Percentiles rank a stretch among this genome's conserved stretches.
These are phyloP conservation scores for Drosophila eohydei DNA, from an alignment of 2,888 invertebrate species.

Conservation along the genomic window DNA sequence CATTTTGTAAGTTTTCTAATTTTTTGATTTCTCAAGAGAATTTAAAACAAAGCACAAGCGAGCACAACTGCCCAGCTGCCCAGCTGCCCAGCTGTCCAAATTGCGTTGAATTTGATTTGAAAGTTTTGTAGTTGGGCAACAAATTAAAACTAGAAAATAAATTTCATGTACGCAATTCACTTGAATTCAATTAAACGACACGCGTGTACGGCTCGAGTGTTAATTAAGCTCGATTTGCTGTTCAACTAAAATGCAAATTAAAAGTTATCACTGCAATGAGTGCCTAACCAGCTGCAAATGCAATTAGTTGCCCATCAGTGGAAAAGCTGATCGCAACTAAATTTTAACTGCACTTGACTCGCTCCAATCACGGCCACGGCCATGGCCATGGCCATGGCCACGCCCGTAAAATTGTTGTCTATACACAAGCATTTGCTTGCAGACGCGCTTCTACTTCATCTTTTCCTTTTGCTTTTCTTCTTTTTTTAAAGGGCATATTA, in stretches of 20 bases:
- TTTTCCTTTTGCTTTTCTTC: conserved; percentile 15
- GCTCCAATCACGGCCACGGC: conserved; percentile 19
- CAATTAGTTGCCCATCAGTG: conserved; percentile 55
- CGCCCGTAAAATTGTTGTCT: conserved; percentile 38
- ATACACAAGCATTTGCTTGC: conserved; percentile 10
- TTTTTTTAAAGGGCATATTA: conserved; percentile 47
- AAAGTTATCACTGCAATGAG: conserved; percentile 56
- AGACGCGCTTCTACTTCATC: neutral
- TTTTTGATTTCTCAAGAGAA: conserved; percentile 71
- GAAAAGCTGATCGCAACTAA: conserved; percentile 3
- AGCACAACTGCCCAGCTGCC: conserved; percentile 19
- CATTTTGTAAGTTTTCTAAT: conserved; percentile 63
- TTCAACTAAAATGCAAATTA: conserved; percentile 50
- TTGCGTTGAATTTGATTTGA: conserved; percentile 60
- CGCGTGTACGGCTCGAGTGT: conserved; percentile 45
- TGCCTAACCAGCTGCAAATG: conserved; percentile 47
- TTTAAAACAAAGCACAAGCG: conserved; percentile 27
- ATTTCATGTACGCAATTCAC: conserved; percentile 67
- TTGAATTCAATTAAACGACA: conserved; percentile 68
- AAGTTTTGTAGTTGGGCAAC: conserved; percentile 56
- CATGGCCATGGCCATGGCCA: conserved; percentile 29
- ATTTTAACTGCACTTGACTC: conserved; percentile 2
- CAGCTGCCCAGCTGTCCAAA: conserved; percentile 11
- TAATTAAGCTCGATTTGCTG: conserved; percentile 55
- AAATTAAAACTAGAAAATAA: conserved; percentile 68